Base-by-base conservation (phyloP, 2,888 invertebrate species). In the Tetropium fuscum region DNA sequence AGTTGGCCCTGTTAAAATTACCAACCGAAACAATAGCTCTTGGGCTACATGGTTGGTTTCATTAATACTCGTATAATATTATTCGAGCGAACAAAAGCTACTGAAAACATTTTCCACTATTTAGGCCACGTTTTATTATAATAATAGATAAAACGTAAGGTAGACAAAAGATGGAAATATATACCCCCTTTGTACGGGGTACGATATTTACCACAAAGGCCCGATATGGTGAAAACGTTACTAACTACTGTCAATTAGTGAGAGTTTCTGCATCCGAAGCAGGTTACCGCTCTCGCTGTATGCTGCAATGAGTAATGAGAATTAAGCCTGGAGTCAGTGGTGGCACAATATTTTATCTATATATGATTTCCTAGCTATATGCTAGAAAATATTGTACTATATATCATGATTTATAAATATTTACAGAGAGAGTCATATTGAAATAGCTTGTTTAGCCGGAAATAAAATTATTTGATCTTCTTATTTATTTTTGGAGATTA, bases 121-220 rank as follows among this genome's bases (percentile, higher is more conserved):
- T 55, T 55, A 30, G 10, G 7, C 18, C 32, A 16, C 56, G 20
- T 48, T 10, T 38, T 15, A 48, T 48, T 48, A 48, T 19, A 48
- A 32, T 56, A 32, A 48, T 56, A 48, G 56, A 56, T 56, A 48
- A 56, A 56, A 56, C 36, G 48, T 25, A 16, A 22, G 22, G 40
- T 20, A 36, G 48, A 56, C 56, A 56, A 56, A 56, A 48, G 56
- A 47, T 13, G 30, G 18, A 40, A 48, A 22, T 45, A 40, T 48
- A 56, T 48, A 40, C 41, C 18, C 48, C 32, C 22, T 41, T 48
- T 47, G 30, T 47, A 11, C 22, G 10, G 8, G 27, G 22, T 10
- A 22, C 20, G 32, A 18, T 22, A 41, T 48, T 19, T 30, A 27
- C 38, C 22, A 56, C 56, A 57, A 57, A 49, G 49, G 40, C 10